Evolutionary conservation across 2,888 invertebrate genomes (phyloP).

Genomic region (Deilephila porcellus): DNA sequence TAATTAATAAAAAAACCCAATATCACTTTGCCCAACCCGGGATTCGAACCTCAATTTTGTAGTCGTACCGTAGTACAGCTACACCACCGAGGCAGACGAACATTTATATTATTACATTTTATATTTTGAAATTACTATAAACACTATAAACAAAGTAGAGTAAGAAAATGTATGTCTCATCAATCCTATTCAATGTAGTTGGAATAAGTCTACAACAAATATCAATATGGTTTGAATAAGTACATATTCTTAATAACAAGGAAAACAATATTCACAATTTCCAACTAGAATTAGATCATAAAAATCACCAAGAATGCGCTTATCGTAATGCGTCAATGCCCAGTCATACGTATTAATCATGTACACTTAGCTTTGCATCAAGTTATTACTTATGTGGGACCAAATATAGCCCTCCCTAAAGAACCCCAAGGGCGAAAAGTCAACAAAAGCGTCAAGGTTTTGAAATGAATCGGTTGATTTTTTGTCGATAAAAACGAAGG

Average conservation of each 20-base stretch:
- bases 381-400: constrained; percentile 33
- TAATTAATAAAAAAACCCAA: no score
- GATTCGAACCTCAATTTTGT: no score
- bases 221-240: no score
- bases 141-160: no score
- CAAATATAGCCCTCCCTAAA: constrained; percentile 40
- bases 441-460: constrained; percentile 24
- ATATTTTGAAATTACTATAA: no score
- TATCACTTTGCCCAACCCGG: no score
- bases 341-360: constrained; percentile 23
- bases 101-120: no score
- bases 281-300: constrained; percentile 7
- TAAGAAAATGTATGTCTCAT: no score
- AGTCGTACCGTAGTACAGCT: no score
- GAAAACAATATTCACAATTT: constrained; percentile 3
- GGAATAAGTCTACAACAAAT: not conserved
- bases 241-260: not conserved
- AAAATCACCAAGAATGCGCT: constrained; percentile 6
- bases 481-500: not conserved
- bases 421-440: constrained; percentile 44
- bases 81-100: no score
- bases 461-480: not conserved
- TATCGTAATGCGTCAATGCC: constrained; percentile 11
- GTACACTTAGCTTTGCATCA: not conserved
- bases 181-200: no score